Base-by-base conservation (phyloP, 1,140 invertebrate species). In the Sinonovacula constricta region DNA sequence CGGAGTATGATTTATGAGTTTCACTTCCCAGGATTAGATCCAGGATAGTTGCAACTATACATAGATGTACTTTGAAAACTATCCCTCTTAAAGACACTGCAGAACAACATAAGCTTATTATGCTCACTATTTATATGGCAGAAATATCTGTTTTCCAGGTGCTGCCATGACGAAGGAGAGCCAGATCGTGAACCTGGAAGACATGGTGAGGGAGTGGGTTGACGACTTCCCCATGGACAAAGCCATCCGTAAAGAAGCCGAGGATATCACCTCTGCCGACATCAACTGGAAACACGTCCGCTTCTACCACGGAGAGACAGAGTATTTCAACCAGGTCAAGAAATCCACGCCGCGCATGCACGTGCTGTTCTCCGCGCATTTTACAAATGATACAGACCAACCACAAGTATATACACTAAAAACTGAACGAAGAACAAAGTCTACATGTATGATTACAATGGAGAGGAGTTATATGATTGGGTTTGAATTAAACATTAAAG, bases 361-460 rank as follows among this genome's bases (percentile, higher is more conserved):
- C 69, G 83, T 88, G 36, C 80, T 89, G 12, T 89, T 89, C 63
- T 84, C 79, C 2, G 85, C 88, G 24, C 77, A 86, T 67, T 89
- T 89, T 68, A 82, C 82, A 34, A 89, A 89, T 67, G 83, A 86
- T 59, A 89, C 88, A 0, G 81, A 86, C 45, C 79, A 84, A 53
- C 31, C 65, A 10, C 87, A 89, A 70, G 79, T 81, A 2, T 86
- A 89, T 69, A 81, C 87, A 1, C 63, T 89, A 28, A 83, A 81
- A 22, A 89, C 88, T 18, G 88, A 89, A 65, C 71, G 88, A 28
- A 62, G 85, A 15, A 89, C 88, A 24, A 84, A 84, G 39, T 89
- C 88, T 10, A 86, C 86, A 5, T 89, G 88, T 51, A 81, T 70
- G n/a, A 70, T 89, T 28, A 72, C 81, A 0, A 67, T 88, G 31